These are phyloP conservation scores for Pipra filicauda DNA, from an alignment of 2,113 vertebrate genomes.

Conservation along the genomic window DNA sequence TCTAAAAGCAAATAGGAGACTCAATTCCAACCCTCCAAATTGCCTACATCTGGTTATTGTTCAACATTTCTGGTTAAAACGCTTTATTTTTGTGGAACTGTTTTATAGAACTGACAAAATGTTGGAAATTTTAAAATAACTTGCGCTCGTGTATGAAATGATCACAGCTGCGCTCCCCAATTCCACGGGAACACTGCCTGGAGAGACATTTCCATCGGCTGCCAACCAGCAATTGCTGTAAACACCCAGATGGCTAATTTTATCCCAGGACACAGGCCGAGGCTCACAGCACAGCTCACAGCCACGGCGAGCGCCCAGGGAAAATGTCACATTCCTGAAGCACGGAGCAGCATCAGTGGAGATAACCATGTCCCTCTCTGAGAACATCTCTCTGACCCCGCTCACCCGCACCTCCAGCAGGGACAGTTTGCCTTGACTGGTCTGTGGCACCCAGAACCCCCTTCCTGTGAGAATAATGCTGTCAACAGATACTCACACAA, in stretches of 20 bases:
- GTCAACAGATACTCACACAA: neutral
- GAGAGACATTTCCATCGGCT: constrained; percentile 55
- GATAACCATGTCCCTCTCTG: neutral
- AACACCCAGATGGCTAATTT: constrained; percentile 71
- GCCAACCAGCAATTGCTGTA: constrained; percentile 41
- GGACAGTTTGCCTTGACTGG: neutral
- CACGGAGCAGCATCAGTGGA: neutral
- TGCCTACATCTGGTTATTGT: constrained; percentile 65
- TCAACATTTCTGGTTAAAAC: constrained; percentile 61
- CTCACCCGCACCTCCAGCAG: neutral
- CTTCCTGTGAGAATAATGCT: neutral
- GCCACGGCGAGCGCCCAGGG: neutral
- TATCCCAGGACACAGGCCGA: constrained; percentile 56
- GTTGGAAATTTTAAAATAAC: constrained; percentile 57
- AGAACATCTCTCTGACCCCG: neutral
- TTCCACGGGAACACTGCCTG: constrained; percentile 62
- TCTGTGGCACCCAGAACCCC: neutral
- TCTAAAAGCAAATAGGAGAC: constrained; percentile 51
- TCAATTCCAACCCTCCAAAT: constrained; percentile 17
- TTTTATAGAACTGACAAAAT: constrained; percentile 54
- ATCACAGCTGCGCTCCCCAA: constrained; percentile 67
- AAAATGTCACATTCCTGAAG: constrained; percentile 19
- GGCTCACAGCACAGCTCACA: neutral
- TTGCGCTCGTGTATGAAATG: constrained; percentile 37
- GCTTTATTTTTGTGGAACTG: constrained; percentile 56